Evolutionary conservation across 2,113 vertebrate genomes (phyloP), one percentile per base, ranked within the genome.

Genomic region (Crotophaga sulcirostris): DNA sequence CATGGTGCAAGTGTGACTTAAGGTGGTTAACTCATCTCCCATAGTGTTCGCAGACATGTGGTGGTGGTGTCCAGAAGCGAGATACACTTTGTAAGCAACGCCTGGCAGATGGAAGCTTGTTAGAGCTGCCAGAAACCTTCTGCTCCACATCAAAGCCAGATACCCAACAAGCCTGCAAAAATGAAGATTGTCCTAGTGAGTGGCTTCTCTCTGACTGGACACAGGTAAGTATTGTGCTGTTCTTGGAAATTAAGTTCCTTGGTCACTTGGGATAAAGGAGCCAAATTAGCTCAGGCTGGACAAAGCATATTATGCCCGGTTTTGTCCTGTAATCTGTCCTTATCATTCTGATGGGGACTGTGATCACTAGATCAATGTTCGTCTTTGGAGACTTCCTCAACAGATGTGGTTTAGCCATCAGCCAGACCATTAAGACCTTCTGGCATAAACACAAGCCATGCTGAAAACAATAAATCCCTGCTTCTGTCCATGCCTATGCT

Each of bases 31-130:
- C 23, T 93, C 33, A 34, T 93, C 87, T 72, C 70, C 40, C 26
- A 10, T 97, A 99, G 99, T 99, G 99, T 89, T 99, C 99, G 12
- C 98, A 97, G 89, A 99, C 98, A 38, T 99, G 99, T 55, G 98
- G 98, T 0, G 97, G 98, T 15, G 99, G 99, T 38, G 36, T 98
- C 80, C 98, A 98, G 97, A 98, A 85, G 66, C 98, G 98, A 33
- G 97, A 98, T 18, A 95, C 97, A 16, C 51, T 98, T 79, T 99
- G 99, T 96, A 99, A 99, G 96, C 99, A 99, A 92, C 98, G 97
- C 9, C 96, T 99, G 94, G 98, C 99, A 13, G 99, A 99, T 54
- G 99, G 99, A 78, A 99, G 99, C 91, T 95, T 99, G 64, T 84
- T 99, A 80, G 99, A 99, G 78, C 95, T 99, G 84, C 98, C 98